phyloP scores from a whole-genome alignment of 1,140 invertebrate species.

The Hylyphantes graminicola region DNA sequence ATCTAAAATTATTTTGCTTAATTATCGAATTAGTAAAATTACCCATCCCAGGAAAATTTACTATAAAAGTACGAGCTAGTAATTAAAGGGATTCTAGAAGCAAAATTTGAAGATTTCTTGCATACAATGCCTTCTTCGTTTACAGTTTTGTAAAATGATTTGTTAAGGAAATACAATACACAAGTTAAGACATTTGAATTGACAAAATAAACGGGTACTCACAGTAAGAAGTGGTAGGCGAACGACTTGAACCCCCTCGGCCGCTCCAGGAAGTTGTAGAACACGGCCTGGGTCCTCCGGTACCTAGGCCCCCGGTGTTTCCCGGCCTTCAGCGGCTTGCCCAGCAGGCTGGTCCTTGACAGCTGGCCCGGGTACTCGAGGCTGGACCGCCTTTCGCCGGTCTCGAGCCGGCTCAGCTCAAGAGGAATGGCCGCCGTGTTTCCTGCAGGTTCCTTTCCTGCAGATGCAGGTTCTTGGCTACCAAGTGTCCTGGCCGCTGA shows the following conservation, averaged over 20 bases:
- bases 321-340: constrained; percentile 88
- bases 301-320: constrained; percentile 82
- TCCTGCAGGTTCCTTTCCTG: not conserved
- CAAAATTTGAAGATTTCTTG: too few relatives aligned
- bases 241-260: constrained; percentile 86
- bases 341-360: constrained; percentile 86
- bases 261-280: constrained; percentile 95
- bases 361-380: constrained; percentile 59
- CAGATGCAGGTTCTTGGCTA: constrained; percentile 15
- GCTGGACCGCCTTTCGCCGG: constrained; percentile 38
- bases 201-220: constrained; percentile 71
- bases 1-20: too few relatives aligned
- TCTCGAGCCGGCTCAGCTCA: constrained; percentile 55
- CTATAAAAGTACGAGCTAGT: too few relatives aligned
- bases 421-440: constrained; percentile 56
- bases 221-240: constrained; percentile 92
- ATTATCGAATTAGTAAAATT: too few relatives aligned
- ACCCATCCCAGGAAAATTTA: too few relatives aligned
- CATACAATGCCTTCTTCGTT: too few relatives aligned
- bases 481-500: constrained; percentile 37
- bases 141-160: too few relatives aligned
- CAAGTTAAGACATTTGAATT: too few relatives aligned
- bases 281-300: constrained; percentile 85
- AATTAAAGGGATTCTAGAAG: too few relatives aligned
- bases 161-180: too few relatives aligned